Evolutionary conservation across 2,888 invertebrate genomes (phyloP), one percentile per base, ranked within the genome.

Genomic region (Antheraea yamamai): DNA sequence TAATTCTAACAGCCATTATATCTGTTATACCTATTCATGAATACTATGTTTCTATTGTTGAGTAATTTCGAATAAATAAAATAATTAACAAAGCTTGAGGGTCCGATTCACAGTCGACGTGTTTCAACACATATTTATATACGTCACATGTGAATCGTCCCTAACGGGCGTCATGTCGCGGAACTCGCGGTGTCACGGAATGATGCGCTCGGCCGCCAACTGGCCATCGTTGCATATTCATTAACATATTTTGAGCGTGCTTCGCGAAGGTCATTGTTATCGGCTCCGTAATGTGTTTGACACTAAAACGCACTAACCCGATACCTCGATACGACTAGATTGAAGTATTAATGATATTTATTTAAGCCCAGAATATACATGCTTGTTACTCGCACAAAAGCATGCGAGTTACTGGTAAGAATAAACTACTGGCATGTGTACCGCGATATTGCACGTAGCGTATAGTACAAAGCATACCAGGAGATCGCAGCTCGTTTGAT

Each of bases 121-220:
- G 18, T 20, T 55, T 55, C 8, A 20, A 55, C 1, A 55, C 20
- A 2, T 47, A 39, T 47, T n/a, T 55, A 16, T 55, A 16, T 18
- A 20, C 55, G 55, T 55, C 64, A 30, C 16, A 26, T 70, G 39
- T 70, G 70, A 39, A 70, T 10, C 70, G 70, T n/a, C 39, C 20
- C 39, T 70, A 70, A 70, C 70, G 70, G 70, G 18, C 47, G 47
- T 47, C 35, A 7, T 39, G 35, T 39, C 47, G 47, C 47, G 47
- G 47, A 47, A 47, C 47, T 26, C 64, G 64, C 64, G 23, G 26
- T 12, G 75, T 75, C 75, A 75, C 73, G 75, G 55, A 47, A 68
- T 55, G 75, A 68, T 75, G 75, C 75, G 75, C 75, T 75, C 70
- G 73, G 68, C 73, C 58, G 66, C 70, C 73, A 70, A 70, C 70